phyloP scores from a whole-genome alignment of 1,140 invertebrate species.

The Anastrepha obliqua region DNA sequence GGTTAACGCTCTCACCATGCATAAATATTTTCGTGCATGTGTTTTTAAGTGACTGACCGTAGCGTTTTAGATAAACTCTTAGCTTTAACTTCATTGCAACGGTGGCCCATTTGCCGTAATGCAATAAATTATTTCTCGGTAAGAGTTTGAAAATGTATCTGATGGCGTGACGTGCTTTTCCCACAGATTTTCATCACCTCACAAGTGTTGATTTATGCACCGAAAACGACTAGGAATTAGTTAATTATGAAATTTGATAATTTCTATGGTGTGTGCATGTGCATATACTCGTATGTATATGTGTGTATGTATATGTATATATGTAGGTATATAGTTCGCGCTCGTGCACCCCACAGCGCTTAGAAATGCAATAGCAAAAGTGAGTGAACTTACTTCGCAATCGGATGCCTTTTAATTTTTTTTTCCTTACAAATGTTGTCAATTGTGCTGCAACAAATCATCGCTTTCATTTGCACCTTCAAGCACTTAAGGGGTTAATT shows the following conservation, averaged over 20 bases:
- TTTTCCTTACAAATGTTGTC: neutral
- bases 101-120: neutral
- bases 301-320: no score
- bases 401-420: neutral
- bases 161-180: neutral
- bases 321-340: neutral
- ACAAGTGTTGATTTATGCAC: conserved; percentile 33
- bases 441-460: conserved; percentile 40
- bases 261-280: no score
- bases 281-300: no score
- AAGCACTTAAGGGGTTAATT: conserved; percentile 50
- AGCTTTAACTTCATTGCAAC: neutral
- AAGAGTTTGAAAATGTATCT: neutral
- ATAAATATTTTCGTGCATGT: neutral
- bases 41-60: neutral
- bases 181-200: conserved; percentile 10
- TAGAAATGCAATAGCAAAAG: neutral
- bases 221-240: conserved; percentile 13
- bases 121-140: neutral
- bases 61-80: neutral
- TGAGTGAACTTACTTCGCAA: neutral
- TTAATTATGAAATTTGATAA: conserved; percentile 46
- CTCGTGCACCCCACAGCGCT: neutral
- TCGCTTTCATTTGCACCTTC: neutral
- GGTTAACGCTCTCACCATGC: neutral